These are phyloP conservation scores for Tragopan temminckii DNA, from an alignment of 2,797 vertebrate species.

Conservation along the genomic window DNA sequence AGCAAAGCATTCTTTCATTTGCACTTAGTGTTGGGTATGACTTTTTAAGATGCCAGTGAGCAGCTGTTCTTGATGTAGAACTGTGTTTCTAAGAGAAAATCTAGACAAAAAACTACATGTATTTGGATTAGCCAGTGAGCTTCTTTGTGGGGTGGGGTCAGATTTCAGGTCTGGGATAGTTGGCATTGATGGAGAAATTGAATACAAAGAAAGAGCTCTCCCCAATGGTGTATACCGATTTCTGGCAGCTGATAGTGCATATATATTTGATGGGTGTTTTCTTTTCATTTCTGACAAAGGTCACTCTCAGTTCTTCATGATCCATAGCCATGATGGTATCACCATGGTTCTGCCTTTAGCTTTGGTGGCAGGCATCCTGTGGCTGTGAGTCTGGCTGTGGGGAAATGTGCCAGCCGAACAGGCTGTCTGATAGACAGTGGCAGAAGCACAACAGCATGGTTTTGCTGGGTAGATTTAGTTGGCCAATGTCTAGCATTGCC, in stretches of 20 bases:
- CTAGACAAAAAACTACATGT: conserved; percentile 1
- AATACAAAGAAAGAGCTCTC: not conserved
- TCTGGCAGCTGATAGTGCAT: not conserved
- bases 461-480: not conserved
- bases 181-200: not conserved
- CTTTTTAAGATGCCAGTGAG: not conserved
- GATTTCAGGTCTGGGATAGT: not conserved
- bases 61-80: not conserved
- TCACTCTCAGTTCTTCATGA: not conserved
- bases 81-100: not conserved
- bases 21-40: not conserved
- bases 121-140: conserved; percentile 21
- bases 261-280: not conserved
- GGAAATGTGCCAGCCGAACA: not conserved
- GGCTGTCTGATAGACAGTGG: not conserved
- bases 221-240: not conserved
- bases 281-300: not conserved
- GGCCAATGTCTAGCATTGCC: not conserved
- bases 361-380: not conserved
- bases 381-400: not conserved
- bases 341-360: not conserved
- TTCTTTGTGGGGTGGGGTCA: conserved; percentile 6
- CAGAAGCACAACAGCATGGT: not conserved
- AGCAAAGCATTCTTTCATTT: not conserved
- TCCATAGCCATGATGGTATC: not conserved